A percentile compares a stretch with the other conserved stretches of the same genome.
These are phyloP conservation scores for Yponomeuta cagnagella DNA, from an alignment of 2,888 invertebrate genomes.

Conservation along the genomic window DNA sequence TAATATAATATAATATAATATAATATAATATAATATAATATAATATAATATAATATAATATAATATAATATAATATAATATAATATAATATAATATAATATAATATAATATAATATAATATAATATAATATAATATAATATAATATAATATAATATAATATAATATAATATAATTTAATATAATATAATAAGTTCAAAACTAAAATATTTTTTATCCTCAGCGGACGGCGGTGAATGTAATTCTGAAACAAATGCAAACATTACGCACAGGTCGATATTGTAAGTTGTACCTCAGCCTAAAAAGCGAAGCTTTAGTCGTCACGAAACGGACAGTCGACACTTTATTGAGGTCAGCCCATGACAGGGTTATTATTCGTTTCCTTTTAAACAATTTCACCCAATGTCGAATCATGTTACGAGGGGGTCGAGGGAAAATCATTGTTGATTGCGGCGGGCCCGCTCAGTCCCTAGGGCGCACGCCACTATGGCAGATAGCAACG, in stretches of 20 bases:
- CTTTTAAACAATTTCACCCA: conserved; percentile 4
- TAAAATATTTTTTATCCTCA: no score
- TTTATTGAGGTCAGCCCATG: background rate
- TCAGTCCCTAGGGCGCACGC: background rate
- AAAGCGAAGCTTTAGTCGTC: background rate
- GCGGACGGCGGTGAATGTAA: no score
- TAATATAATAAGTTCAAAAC: no score
- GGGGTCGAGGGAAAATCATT: conserved; percentile 9
- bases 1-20: no score
- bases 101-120: no score
- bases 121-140: no score
- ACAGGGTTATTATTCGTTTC: background rate
- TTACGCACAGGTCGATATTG: background rate
- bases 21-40: no score
- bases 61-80: no score
- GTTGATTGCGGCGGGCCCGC: background rate
- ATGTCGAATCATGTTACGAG: background rate
- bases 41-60: no score
- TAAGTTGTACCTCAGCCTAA: background rate
- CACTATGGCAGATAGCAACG: background rate
- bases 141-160: no score
- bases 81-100: no score
- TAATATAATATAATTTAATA: no score
- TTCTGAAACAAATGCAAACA: background rate
- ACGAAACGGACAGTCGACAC: background rate